A percentile compares a stretch with the other conserved stretches of the same genome.
Conservation (phyloP, 2,113 vertebrate genomes). For the Tiliqua scincoides region DNA sequence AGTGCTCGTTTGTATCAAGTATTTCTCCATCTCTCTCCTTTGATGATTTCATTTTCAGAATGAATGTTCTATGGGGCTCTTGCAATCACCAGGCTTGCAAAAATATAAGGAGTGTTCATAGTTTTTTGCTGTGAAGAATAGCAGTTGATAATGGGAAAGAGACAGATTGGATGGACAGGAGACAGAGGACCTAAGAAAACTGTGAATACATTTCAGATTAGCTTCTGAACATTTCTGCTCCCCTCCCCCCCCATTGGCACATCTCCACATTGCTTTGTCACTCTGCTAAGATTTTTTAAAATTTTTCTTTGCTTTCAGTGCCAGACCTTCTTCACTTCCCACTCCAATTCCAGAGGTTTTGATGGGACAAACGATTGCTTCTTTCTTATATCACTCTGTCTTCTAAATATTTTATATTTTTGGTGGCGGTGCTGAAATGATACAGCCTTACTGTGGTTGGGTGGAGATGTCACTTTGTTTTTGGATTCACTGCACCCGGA, state of each 20-base stretch:
- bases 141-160: not conserved
- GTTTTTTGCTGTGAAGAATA: not conserved
- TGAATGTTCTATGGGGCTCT: not conserved
- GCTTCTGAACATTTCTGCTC: not conserved
- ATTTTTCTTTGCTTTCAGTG: not conserved
- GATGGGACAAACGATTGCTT: not conserved
- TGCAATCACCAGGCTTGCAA: not conserved
- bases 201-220: not conserved
- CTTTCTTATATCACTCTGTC: not conserved
- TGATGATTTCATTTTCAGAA: not conserved
- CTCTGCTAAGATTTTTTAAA: not conserved
- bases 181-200: not conserved
- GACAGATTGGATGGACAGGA: not conserved
- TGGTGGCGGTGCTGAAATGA: too few species aligned
- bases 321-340: not conserved
- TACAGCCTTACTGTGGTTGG: not conserved
- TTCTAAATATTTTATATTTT: not conserved
- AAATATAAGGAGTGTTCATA: not conserved
- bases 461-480: not conserved
- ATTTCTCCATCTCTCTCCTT: not conserved
- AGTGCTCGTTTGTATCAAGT: not conserved
- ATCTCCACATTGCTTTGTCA: not conserved
- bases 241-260: too few species aligned
- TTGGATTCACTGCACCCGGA: not conserved
- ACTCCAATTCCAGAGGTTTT: not conserved